Evolutionary conservation across 1,140 invertebrate genomes (phyloP).

Genomic region (Eufriesea mexicana): DNA sequence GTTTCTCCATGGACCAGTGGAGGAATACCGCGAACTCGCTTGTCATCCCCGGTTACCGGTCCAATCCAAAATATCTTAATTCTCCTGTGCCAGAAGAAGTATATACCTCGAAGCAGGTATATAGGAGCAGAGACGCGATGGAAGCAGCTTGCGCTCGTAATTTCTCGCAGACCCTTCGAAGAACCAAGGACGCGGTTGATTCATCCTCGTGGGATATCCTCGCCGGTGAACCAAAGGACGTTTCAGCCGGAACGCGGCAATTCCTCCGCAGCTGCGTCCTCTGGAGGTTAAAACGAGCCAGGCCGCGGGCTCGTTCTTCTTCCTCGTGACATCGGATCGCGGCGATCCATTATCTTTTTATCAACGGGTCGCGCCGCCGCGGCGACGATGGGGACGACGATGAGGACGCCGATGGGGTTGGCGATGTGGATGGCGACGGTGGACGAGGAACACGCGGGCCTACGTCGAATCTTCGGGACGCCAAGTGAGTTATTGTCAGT

Average conservation of each 20-base stretch:
- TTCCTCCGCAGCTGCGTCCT: not conserved
- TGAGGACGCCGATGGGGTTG: not conserved
- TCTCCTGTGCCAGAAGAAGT: not conserved
- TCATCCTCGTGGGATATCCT: not conserved
- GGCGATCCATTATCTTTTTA: constrained; percentile 46
- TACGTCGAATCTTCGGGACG: constrained; percentile 23
- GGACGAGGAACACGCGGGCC: not conserved
- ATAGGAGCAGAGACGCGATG: not conserved
- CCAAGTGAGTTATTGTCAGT: constrained; percentile 53
- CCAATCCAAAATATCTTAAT: not conserved
- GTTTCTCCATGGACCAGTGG: not conserved
- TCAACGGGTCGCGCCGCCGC: not conserved
- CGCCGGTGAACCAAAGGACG: not conserved
- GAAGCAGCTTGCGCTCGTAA: not conserved
- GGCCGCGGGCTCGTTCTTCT: not conserved
- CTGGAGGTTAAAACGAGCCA: not conserved
- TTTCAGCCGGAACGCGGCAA: not conserved
- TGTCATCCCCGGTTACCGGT: not conserved
- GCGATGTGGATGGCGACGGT: not conserved
- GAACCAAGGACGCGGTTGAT: constrained; percentile 3
- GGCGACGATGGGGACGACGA: not conserved
- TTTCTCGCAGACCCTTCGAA: not conserved
- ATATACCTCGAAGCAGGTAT: not conserved
- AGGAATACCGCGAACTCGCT: too few species aligned
- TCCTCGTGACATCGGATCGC: not conserved